phyloP scores from a whole-genome alignment of 2,797 vertebrate species.

The Gymnothorax javanicus region DNA sequence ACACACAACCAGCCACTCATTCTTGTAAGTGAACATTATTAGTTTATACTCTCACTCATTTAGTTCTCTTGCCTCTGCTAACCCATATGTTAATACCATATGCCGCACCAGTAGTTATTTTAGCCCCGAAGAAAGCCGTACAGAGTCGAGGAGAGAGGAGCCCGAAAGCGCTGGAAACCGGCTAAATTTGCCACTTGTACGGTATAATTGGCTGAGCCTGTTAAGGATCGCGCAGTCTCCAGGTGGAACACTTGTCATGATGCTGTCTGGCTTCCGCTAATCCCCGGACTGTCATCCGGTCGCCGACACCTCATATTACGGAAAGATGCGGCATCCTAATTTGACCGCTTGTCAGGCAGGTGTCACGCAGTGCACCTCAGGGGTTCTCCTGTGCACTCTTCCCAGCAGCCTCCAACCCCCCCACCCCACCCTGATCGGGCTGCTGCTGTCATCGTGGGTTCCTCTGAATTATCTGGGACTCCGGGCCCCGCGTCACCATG shows the following conservation, averaged over 20 bases:
- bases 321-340: slow-evolving; percentile 25
- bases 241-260: neutral
- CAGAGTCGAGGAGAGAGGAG: neutral
- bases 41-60: neutral
- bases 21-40: neutral
- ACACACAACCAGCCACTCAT: neutral
- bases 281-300: neutral
- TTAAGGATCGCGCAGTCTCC: neutral
- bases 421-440: neutral
- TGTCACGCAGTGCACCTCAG: neutral
- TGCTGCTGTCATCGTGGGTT: neutral
- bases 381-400: neutral
- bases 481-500: neutral
- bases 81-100: too few species aligned
- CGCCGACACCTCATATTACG: neutral
- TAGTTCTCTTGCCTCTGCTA: neutral
- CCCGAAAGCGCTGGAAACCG: neutral
- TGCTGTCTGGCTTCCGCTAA: slow-evolving; percentile 5
- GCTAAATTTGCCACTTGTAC: neutral
- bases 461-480: slow-evolving; percentile 18
- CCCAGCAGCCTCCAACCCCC: neutral
- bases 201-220: neutral
- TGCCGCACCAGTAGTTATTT: neutral
- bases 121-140: neutral
- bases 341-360: slow-evolving; percentile 11